phyloP scores from a whole-genome alignment of 2,797 vertebrate genomes.

The Leontocebus nigricollis region DNA sequence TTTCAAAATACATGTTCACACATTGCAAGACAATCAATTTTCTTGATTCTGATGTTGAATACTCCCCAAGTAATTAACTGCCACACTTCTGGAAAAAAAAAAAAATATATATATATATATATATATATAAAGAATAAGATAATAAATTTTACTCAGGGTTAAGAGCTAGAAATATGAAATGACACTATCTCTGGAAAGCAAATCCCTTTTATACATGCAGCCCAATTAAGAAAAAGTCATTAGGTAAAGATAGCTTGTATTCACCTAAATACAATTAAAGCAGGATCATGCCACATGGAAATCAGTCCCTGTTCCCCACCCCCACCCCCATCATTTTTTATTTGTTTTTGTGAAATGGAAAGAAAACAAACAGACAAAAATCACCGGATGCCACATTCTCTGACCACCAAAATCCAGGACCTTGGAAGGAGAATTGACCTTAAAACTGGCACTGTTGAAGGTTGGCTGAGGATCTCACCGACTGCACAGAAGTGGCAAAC shows the following conservation, averaged over 20 bases:
- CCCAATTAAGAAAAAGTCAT: not conserved
- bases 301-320: not conserved
- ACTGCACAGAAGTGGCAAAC: not conserved
- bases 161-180: not conserved
- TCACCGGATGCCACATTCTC: constrained; percentile 30
- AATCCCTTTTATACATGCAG: not conserved
- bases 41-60: constrained; percentile 31
- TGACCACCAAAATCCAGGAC: constrained; percentile 41
- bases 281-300: constrained; percentile 53
- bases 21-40: constrained; percentile 10
- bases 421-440: constrained; percentile 38
- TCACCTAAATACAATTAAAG: not conserved
- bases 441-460: not conserved
- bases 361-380: constrained; percentile 48
- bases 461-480: not conserved
- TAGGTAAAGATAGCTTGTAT: not conserved
- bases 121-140: not conserved
- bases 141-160: constrained; percentile 25
- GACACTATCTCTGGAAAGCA: constrained; percentile 15
- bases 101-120: too few species aligned
- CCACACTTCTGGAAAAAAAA: not conserved
- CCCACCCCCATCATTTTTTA: not conserved
- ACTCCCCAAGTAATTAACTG: constrained; percentile 15
- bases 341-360: not conserved
- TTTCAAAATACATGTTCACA: constrained; percentile 39